Base-by-base conservation (phyloP, 2,113 vertebrate genomes). In the Planiliza haematocheilus region DNA sequence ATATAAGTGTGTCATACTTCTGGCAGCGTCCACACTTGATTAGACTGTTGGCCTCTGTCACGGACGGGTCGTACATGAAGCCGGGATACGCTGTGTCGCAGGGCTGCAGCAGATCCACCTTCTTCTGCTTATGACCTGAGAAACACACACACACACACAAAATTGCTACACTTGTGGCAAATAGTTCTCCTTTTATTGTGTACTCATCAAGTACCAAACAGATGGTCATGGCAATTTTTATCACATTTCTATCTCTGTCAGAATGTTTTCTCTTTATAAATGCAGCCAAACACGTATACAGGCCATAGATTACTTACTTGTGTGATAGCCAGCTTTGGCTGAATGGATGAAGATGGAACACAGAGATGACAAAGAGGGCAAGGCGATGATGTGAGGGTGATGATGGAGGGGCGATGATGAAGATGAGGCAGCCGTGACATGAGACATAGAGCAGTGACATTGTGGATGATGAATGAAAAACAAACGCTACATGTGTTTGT, bases 51-150 rank as follows among this genome's bases (percentile, higher is more conserved):
- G 96, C 92, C 82, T 99, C 97, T 88, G 41, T 93, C 85, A 98
- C 82, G 10, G 95, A 90, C 0, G 90, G 56, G 79, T 97, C 96
- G 0, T 96, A 95, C 57, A 95, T 93, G 14, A 97, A 98, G 46
- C 95, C 94, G 0, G 96, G 97, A 62, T 99, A 99, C 16, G 95
- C 93, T 0, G 96, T 98, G 93, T 99, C 95, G 0, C 98, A 99
- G 10, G 97, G 97, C 79, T 95, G 95, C 77, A 96, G 53, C 1
- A 56, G 43, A 0, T 96, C 96, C 0, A 95, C 89, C 85, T 96
- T 98, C 94, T 92, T 98, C 83, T 96, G 95, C 81, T 76, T 97
- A 90, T 99, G 97, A 74, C 93, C 98, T 99, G 91, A 0, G 0
- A 58, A 16, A 65, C 7, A 53, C 30, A 64, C 30, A 69, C 46